Evolutionary conservation across 2,888 invertebrate genomes (phyloP), one percentile per base, ranked within the genome.

Genomic region (Formica aserva): DNA sequence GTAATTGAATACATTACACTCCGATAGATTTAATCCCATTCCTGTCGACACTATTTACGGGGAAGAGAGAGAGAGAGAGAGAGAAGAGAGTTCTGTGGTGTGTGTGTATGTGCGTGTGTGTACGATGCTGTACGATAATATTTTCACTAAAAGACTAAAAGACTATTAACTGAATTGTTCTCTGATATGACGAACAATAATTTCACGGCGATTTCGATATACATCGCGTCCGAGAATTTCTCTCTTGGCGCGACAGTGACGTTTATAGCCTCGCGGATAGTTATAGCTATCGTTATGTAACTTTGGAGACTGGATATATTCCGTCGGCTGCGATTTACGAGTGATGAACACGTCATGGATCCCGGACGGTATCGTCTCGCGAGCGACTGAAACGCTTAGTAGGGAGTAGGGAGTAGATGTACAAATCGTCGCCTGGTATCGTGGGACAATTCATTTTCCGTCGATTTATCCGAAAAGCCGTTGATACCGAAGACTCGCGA

Each of bases 391-490:
- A 60, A 18, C 60, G 77, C 41, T 38, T 67, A 26, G n/a, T n/a
- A n/a, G n/a, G n/a, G 74, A 26, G n/a, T n/a, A n/a, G n/a, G n/a
- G 74, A 72, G 60, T 72, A 67, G 52, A 63, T 13, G 80, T 82
- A 69, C 82, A 35, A 15, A 8, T 29, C 26, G 48, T 26, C 71
- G 75, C 29, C 52, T 29, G 67, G 78, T 85, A 57, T 75, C 82
- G 82, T 45, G 83, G 82, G 13, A 67, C 85, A 81, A 86, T 89
- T 82, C 86, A 86, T 89, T 85, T 85, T 83, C 76, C 66, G 66
- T 22, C 86, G 89, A 86, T 89, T 87, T 89, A 85, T 87, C 82
- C 57, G 89, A 69, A 89, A 77, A 85, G 74, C 74, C 81, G 67
- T 80, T 72, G 72, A 69, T 60, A 32, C 71, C 82, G 45, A 84